Evolutionary conservation across 2,888 invertebrate species (phyloP), one percentile per base, ranked within the genome.

Genomic region (Gonocerus acuteangulatus): DNA sequence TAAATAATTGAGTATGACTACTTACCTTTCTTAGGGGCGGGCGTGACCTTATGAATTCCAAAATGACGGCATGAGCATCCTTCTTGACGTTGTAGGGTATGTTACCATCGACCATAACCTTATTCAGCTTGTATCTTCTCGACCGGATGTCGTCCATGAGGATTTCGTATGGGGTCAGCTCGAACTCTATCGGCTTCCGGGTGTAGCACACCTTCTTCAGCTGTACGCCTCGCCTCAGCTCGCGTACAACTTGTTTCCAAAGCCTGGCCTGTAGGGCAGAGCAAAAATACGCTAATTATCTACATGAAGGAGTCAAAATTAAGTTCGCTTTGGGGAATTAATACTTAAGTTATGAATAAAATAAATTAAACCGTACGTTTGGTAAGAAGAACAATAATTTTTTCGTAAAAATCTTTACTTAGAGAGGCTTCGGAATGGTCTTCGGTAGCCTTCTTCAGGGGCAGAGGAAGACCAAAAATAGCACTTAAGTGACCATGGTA

Each of bases 101-200:
- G 74, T 86, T 83, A 51, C 89, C 89, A 73, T 90, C 88, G 36
- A 89, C 84, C 83, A 82, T 82, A 66, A 84, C 84, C 79, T 94
- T 94, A 73, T 89, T 85, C 69, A 95, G 79, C 71, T 87, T 90
- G 78, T 92, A 95, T 72, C 93, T 77, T 73, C 89, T 84, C 64
- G 89, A 85, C 69, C 94, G 80, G 71, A 96, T 95, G 73, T 96
- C 95, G 73, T 95, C 92, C 89, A 96, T 92, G 61, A 96, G 81
- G 72, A 94, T 93, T 78, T 96, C 95, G 73, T 95, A 95, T 13
- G 95, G 95, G 48, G 95, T 96, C 69, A 95, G 77, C 75, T 94
- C 94, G 75, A 87, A 95, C 75, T 95, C 94, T 64, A 89, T 86
- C 7, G 88, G 87, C 11, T 87, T 82, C 71, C 85, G 79, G 65